Percentiles rank a stretch among this genome's conserved stretches.
phyloP scores from a whole-genome alignment of 1,140 invertebrate genomes.

The Drosophila tani region DNA sequence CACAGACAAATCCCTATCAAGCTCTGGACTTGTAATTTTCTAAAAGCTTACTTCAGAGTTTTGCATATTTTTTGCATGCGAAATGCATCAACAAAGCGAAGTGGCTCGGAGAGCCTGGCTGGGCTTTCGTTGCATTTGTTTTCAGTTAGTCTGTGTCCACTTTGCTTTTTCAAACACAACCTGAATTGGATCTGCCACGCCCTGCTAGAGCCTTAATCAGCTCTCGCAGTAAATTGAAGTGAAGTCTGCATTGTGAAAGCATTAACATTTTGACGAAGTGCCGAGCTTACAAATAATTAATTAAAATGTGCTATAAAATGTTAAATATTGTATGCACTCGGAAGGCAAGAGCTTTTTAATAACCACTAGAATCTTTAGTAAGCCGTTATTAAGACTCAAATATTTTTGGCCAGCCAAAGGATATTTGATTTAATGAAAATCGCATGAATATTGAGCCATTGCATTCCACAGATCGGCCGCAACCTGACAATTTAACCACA shows the following conservation, averaged over 20 bases:
- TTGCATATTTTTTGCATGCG: slow-evolving; percentile 76
- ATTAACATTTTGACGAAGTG: not conserved
- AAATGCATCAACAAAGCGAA: slow-evolving; percentile 56
- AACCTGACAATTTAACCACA: slow-evolving; percentile 31
- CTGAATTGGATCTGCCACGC: not conserved
- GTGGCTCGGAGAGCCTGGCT: slow-evolving; percentile 1
- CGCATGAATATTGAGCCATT: slow-evolving; percentile 12
- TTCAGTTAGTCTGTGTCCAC: slow-evolving; percentile 4
- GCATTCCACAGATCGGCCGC: slow-evolving; percentile 20
- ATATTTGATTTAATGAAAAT: slow-evolving; percentile 12
- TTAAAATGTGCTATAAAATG: slow-evolving; percentile 5
- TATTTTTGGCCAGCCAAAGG: slow-evolving; percentile 22
- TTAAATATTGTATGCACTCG: not conserved
- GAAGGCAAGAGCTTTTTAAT: slow-evolving; percentile 2
- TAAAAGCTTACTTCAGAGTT: slow-evolving; percentile 71
- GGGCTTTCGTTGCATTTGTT: slow-evolving; percentile 24
- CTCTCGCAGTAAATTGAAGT: not conserved
- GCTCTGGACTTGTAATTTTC: slow-evolving; percentile 72
- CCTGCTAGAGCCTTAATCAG: too few relatives aligned
- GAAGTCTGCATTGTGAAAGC: not conserved
- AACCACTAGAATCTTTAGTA: slow-evolving; percentile 5
- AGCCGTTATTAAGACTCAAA: slow-evolving; percentile 47
- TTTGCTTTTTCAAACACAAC: slow-evolving; percentile 10
- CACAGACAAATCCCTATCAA: slow-evolving; percentile 36
- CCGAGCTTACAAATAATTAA: not conserved